These are phyloP conservation scores for Falco concolor DNA, from an alignment of 2,797 vertebrate species.

Conservation along the genomic window DNA sequence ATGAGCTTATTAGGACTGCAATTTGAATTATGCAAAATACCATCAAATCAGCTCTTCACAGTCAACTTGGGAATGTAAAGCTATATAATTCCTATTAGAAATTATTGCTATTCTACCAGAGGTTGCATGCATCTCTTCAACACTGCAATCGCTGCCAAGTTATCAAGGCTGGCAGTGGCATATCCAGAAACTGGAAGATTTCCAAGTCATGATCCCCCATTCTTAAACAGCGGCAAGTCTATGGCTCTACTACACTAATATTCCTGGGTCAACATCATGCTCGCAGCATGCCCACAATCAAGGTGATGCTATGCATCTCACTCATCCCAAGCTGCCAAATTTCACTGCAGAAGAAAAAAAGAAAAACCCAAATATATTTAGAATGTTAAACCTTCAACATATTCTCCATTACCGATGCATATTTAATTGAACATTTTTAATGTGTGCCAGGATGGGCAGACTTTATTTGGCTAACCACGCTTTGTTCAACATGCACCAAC, in stretches of 20 bases:
- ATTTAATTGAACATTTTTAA: background rate
- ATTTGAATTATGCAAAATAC: conserved; percentile 22
- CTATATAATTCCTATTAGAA: background rate
- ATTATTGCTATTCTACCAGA: background rate
- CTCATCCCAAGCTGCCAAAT: background rate
- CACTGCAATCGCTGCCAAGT: background rate
- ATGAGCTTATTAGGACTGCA: background rate
- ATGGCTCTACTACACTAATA: background rate
- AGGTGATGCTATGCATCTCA: background rate
- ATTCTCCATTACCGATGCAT: background rate
- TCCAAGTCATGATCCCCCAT: background rate
- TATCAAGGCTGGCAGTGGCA: background rate
- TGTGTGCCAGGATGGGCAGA: background rate
- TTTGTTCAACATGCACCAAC: accelerated
- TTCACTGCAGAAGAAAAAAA: background rate
- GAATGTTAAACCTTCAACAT: background rate
- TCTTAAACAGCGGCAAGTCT: background rate
- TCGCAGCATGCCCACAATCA: background rate
- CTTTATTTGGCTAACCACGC: background rate
- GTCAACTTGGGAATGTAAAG: background rate
- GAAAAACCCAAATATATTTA: background rate
- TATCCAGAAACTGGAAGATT: background rate
- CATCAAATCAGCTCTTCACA: background rate
- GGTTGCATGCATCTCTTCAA: background rate
- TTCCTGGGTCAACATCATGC: background rate